These are phyloP conservation scores for Mythimna albipuncta DNA, from an alignment of 2,888 invertebrate species.

Conservation along the genomic window DNA sequence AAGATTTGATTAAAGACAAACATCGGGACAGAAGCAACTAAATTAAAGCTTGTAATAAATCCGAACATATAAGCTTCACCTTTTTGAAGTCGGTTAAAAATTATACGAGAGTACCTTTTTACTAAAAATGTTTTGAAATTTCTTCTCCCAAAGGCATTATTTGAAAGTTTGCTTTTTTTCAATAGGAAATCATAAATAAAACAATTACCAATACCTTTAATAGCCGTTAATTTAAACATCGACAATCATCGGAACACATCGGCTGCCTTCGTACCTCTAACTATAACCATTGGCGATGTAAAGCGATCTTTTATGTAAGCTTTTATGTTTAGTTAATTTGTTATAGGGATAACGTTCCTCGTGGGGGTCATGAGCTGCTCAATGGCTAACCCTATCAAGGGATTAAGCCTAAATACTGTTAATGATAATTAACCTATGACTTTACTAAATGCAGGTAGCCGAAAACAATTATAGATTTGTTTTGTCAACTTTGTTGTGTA, in stretches of 20 bases:
- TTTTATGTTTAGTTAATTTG: slow-evolving; percentile 72
- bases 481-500: slow-evolving; percentile 42
- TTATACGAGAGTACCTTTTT: no score
- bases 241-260: slow-evolving; percentile 44
- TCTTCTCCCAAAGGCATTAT: no score
- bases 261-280: slow-evolving; percentile 38
- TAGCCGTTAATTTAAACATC: slow-evolving; percentile 52
- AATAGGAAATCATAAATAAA: neutral
- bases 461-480: slow-evolving; percentile 57
- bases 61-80: no score
- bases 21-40: no score
- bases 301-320: slow-evolving; percentile 58
- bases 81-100: no score
- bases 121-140: no score
- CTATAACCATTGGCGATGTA: slow-evolving; percentile 53
- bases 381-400: slow-evolving; percentile 31
- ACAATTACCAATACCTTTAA: slow-evolving; percentile 2
- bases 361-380: slow-evolving; percentile 47
- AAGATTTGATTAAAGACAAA: no score
- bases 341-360: slow-evolving; percentile 65
- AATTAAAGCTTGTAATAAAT: no score
- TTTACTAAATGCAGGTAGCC: slow-evolving; percentile 38
- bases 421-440: slow-evolving; percentile 58
- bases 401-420: slow-evolving; percentile 55
- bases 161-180: no score